phyloP scores from a whole-genome alignment of 2,113 vertebrate species.

The Psittacara wagleri region DNA sequence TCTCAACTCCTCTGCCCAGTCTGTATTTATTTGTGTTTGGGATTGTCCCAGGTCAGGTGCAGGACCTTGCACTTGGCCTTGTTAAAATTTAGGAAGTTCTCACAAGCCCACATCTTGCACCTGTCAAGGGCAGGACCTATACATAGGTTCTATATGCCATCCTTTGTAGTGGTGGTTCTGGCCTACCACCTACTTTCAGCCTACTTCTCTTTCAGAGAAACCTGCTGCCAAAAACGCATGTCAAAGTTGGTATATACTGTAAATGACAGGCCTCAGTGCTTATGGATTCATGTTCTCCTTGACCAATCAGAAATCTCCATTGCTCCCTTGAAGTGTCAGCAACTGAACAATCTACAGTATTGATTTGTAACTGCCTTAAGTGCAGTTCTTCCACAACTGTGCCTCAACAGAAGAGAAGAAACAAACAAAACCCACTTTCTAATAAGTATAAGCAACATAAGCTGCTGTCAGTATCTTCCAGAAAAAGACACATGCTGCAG shows the following conservation, averaged over 20 bases:
- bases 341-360: background rate
- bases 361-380: background rate
- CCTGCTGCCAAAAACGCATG: background rate
- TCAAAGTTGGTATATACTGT: background rate
- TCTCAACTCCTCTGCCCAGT: background rate
- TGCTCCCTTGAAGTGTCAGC: background rate
- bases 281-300: background rate
- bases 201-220: background rate
- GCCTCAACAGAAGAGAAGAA: background rate
- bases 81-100: background rate
- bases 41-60: background rate
- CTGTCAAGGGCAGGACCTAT: background rate
- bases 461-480: background rate
- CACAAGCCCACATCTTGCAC: background rate
- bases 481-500: background rate
- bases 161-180: background rate
- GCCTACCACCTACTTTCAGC: accelerated
- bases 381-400: background rate
- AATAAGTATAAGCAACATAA: background rate
- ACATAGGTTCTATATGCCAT: background rate
- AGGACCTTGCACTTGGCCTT: background rate
- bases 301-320: background rate
- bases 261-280: background rate
- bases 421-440: background rate
- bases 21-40: background rate